phyloP scores from a whole-genome alignment of 2,888 invertebrate genomes.

The Prosopocoilus inquinatus region DNA sequence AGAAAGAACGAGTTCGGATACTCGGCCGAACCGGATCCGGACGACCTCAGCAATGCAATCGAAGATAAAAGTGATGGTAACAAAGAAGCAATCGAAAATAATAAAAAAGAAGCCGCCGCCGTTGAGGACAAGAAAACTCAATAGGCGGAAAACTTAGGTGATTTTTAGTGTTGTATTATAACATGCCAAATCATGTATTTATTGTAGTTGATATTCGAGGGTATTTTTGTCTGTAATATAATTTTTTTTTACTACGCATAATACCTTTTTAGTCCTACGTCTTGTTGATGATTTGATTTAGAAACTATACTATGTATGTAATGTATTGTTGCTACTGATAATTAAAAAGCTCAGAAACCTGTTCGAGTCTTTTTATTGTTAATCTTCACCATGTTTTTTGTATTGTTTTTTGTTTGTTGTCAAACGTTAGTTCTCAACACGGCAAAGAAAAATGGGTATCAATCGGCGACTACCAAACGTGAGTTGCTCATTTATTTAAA shows the following conservation, averaged over 20 bases:
- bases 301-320: neutral
- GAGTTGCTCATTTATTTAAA: too few species aligned
- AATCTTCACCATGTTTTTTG: too few species aligned
- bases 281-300: neutral
- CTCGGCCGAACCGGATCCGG: slow-evolving; percentile 66
- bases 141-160: neutral
- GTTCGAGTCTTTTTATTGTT: neutral
- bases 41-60: slow-evolving; percentile 21
- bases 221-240: neutral
- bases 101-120: too few species aligned
- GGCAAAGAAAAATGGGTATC: too few species aligned
- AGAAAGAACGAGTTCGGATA: slow-evolving; percentile 99
- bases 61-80: slow-evolving; percentile 27
- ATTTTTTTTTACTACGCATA: neutral
- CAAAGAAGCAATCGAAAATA: too few species aligned
- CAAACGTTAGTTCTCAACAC: too few species aligned
- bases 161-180: neutral
- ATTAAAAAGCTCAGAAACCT: neutral
- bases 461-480: too few species aligned
- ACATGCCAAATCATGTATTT: slow-evolving; percentile 8
- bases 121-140: slow-evolving; percentile 8
- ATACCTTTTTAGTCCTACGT: neutral
- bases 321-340: neutral
- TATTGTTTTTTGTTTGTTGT: too few species aligned
- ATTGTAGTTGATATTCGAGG: slow-evolving; percentile 8